Evolutionary conservation across 2,113 vertebrate genomes (phyloP).

Genomic region (Chaenogobius annularis): DNA sequence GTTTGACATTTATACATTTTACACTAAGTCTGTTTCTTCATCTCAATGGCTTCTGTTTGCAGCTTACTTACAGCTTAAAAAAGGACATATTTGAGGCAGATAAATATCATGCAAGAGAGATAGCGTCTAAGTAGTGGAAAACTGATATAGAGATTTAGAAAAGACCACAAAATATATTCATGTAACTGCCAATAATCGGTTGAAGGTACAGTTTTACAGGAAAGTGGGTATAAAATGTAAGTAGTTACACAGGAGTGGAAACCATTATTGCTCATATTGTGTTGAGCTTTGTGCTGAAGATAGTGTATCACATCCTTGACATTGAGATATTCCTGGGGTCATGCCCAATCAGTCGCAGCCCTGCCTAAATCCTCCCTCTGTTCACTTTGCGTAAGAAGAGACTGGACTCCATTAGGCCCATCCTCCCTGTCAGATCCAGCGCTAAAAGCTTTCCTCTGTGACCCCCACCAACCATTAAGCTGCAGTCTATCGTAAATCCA

Average conservation of each 20-base stretch:
- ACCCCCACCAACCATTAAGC: constrained; percentile 54
- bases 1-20: constrained; percentile 8
- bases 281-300: constrained; percentile 19
- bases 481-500: constrained; percentile 31
- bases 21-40: constrained; percentile 19
- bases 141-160: constrained; percentile 23
- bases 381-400: constrained; percentile 50
- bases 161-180: constrained; percentile 6
- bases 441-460: constrained; percentile 63
- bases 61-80: constrained; percentile 18
- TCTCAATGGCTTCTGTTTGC: constrained; percentile 41
- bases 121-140: constrained; percentile 6
- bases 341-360: constrained; percentile 26
- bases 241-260: neutral
- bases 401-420: constrained; percentile 55
- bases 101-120: constrained; percentile 28
- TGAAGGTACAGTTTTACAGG: too few relatives aligned
- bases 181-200: too few relatives aligned
- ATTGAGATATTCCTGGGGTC: constrained; percentile 39
- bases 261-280: constrained; percentile 25
- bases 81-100: constrained; percentile 28
- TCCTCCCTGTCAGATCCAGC: constrained; percentile 28
- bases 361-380: constrained; percentile 10
- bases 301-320: constrained; percentile 33
- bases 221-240: neutral